Conservation (phyloP, 2,888 invertebrate genomes). For the Eupithecia abbreviata region DNA sequence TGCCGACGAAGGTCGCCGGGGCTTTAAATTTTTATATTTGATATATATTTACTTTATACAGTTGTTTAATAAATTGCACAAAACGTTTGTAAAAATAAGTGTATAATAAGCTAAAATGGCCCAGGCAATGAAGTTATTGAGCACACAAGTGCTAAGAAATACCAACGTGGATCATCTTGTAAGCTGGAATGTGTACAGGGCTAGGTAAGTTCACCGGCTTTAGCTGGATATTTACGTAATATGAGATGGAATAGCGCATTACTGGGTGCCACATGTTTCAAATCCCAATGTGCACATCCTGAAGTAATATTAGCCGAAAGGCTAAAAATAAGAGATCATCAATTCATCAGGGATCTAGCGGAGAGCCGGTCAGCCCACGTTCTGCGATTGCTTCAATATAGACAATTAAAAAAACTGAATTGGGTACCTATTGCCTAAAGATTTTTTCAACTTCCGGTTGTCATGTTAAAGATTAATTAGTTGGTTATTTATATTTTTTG, state of each 20-base stretch:
- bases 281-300: background rate
- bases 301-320: background rate
- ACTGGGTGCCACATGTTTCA: background rate
- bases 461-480: too few species aligned
- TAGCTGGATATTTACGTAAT: conserved; percentile 68
- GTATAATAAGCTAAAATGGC: conserved; percentile 56
- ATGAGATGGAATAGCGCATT: background rate
- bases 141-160: conserved; percentile 66
- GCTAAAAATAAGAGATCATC: background rate
- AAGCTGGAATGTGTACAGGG: conserved; percentile 56
- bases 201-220: conserved; percentile 70
- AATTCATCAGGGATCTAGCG: background rate
- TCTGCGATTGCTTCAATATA: background rate
- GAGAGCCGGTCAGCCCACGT: background rate
- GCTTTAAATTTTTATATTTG: background rate
- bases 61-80: background rate
- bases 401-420: too few species aligned
- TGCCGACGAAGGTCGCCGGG: background rate
- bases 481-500: too few species aligned
- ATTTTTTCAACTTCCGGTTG: too few species aligned
- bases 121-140: conserved; percentile 66
- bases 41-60: background rate
- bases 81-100: background rate
- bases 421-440: too few species aligned
- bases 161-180: conserved; percentile 64